These are phyloP conservation scores for Macropodus opercularis DNA, from an alignment of 2,797 vertebrate genomes.

Conservation along the genomic window DNA sequence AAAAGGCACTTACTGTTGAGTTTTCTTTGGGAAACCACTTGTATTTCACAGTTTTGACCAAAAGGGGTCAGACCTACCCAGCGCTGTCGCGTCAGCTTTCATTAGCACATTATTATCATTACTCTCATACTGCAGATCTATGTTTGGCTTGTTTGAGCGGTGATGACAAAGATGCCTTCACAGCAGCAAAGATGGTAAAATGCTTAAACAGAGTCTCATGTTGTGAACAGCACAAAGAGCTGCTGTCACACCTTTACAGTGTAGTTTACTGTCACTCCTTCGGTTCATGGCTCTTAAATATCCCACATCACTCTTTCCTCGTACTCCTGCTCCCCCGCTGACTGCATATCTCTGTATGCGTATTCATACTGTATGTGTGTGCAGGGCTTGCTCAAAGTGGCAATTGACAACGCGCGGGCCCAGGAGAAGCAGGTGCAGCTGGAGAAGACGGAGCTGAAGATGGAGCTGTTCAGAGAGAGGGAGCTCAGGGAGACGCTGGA, in stretches of 20 bases:
- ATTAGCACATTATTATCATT: slow-evolving; percentile 1
- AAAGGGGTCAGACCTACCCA: slow-evolving; percentile 53
- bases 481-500: slow-evolving; percentile 98
- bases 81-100: background rate
- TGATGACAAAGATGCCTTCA: slow-evolving; percentile 4
- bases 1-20: too few species aligned
- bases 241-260: slow-evolving; percentile 53
- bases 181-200: slow-evolving; percentile 2
- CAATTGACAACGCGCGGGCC: slow-evolving; percentile 97
- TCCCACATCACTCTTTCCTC: slow-evolving; percentile 52
- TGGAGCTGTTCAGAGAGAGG: slow-evolving; percentile 98
- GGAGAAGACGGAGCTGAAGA: slow-evolving; percentile 99
- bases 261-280: slow-evolving; percentile 58
- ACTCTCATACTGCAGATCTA: background rate
- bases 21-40: slow-evolving; percentile 7
- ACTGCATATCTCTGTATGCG: slow-evolving; percentile 6
- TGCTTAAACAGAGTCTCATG: slow-evolving; percentile 31
- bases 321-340: background rate
- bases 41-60: slow-evolving; percentile 49
- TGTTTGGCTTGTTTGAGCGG: slow-evolving; percentile 1
- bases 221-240: slow-evolving; percentile 39
- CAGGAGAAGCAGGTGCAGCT: slow-evolving; percentile 99
- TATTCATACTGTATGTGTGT: slow-evolving; percentile 23
- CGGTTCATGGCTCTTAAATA: slow-evolving; percentile 54
- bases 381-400: slow-evolving; percentile 98